These are phyloP conservation scores for Odontophorus gujanensis DNA, from an alignment of 2,113 vertebrate genomes.

Conservation along the genomic window DNA sequence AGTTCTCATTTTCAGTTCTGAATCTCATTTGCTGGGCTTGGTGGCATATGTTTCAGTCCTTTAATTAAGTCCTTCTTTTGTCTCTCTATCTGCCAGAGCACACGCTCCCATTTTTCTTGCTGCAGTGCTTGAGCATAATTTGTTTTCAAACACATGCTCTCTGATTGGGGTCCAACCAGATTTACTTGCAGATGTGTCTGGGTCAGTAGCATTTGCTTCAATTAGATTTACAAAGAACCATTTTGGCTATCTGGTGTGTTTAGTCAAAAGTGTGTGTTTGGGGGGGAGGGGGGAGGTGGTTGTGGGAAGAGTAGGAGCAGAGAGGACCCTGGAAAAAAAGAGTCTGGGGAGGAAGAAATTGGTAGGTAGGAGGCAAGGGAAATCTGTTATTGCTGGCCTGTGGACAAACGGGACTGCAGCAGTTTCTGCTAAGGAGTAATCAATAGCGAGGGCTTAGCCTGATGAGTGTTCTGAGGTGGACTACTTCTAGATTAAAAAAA, in stretches of 20 bases:
- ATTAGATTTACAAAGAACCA: conserved; percentile 73
- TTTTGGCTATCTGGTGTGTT: conserved; percentile 64
- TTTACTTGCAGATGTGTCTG: conserved; percentile 74
- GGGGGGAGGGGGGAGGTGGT: background rate
- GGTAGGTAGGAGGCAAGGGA: background rate
- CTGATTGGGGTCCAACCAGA: conserved; percentile 61
- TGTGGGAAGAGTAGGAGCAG: background rate
- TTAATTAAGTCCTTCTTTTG: conserved; percentile 75
- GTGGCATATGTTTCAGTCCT: conserved; percentile 49
- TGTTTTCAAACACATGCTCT: conserved; percentile 70
- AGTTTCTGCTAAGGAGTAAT: conserved; percentile 36
- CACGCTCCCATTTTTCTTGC: conserved; percentile 69
- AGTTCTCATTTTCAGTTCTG: background rate
- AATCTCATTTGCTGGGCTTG: conserved; percentile 61
- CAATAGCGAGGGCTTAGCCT: conserved; percentile 22
- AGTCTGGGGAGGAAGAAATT: fast-evolving
- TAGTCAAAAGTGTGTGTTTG: background rate
- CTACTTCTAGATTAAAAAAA: background rate
- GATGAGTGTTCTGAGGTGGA: background rate
- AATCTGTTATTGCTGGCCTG: conserved; percentile 9
- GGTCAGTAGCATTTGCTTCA: conserved; percentile 77
- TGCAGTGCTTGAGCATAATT: conserved; percentile 54
- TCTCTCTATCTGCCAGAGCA: conserved; percentile 55
- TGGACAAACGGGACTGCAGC: background rate
- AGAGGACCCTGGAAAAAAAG: background rate